Evolutionary conservation across 2,888 invertebrate species (phyloP), one percentile per base, ranked within the genome.

Genomic region (Thereva nobilitata): DNA sequence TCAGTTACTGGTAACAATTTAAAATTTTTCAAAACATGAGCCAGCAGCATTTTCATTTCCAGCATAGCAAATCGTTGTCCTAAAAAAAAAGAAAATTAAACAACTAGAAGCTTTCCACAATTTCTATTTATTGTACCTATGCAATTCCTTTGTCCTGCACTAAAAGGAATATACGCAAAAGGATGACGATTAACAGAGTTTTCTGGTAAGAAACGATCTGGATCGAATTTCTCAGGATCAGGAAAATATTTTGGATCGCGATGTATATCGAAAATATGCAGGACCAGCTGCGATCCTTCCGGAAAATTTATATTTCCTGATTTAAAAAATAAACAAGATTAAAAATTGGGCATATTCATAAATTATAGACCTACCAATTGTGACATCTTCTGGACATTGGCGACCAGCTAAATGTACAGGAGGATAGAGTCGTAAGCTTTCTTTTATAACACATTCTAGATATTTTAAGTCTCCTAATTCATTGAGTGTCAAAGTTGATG

Each of bases 151-250:
- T 78, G 77, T 0, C 79, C 80, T 6, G 79, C 80, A 68, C 78
- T 78, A 45, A 80, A 80, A 1, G 80, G 79, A 68, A 80, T 76
- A 68, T 74, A 75, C 49, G 72, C 74, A 53, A 72, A 76, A 3
- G 72, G 71, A 8, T 71, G 71, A 6, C 67, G 70, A 5, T 72
- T 72, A 0, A 69, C 47, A 5, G 68, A 12, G 71, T 83, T 82
- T 68, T 87, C 85, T 0, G 84, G 83, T n/a, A 75, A 41, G 68
- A 77, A 76, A 2, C 80, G 73, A 52, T 79, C 79, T 0, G 80
- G 80, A 57, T 70, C 71, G 64, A 79, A 80, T n/a, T 64, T 64
- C n/a, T 74, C 35, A 0, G 80, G 76, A 0, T 79, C 75, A 2
- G 72, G 49, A 61, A 75, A 80, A 23, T 75, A 40, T 7, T 70